phyloP scores from a whole-genome alignment of 2,797 vertebrate genomes.

The Cercopithecus hamlyni region DNA sequence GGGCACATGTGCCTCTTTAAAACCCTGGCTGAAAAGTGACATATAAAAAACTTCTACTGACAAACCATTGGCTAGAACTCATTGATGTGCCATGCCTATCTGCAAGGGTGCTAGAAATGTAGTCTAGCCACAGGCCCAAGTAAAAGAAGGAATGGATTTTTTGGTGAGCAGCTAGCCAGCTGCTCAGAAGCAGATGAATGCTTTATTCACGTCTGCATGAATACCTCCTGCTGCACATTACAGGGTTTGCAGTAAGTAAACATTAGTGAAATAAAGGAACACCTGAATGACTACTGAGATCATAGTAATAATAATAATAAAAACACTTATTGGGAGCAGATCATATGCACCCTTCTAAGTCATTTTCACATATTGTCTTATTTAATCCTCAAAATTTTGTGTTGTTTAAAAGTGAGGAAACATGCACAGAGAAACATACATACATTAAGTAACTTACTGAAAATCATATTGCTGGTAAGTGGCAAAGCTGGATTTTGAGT shows the following conservation, averaged over 20 bases:
- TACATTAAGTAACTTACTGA: neutral
- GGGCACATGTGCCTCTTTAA: neutral
- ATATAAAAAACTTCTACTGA: neutral
- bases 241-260: neutral
- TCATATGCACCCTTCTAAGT: neutral
- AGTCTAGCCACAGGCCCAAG: neutral
- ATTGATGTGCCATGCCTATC: neutral
- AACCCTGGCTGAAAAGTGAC: neutral
- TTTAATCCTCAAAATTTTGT: neutral
- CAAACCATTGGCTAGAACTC: neutral
- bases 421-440: neutral
- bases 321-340: neutral
- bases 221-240: neutral
- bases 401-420: neutral
- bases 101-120: neutral
- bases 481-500: neutral
- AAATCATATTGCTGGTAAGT: neutral
- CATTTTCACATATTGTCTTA: neutral
- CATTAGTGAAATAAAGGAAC: neutral
- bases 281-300: neutral
- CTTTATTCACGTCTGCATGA: neutral
- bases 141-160: neutral
- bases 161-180: neutral
- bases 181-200: neutral
- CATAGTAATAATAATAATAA: neutral